These are phyloP conservation scores for Chaetops frenatus DNA, from an alignment of 2,113 vertebrate genomes.

Conservation along the genomic window DNA sequence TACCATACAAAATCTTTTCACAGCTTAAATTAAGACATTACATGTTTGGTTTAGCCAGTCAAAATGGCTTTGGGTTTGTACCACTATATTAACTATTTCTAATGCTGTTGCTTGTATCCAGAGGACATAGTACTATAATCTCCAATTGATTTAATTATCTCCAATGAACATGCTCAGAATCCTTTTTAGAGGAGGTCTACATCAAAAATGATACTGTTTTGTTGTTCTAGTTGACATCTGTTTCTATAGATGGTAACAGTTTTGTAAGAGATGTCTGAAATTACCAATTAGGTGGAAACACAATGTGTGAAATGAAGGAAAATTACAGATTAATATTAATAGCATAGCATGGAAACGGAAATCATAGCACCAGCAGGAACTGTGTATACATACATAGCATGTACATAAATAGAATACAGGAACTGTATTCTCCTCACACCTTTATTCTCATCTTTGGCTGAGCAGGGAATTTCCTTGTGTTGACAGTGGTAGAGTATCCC, in stretches of 20 bases:
- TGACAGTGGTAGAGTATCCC: background rate
- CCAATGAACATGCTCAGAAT: background rate
- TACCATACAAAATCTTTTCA: background rate
- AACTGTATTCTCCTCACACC: background rate
- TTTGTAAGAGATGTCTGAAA: background rate
- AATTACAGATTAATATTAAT: background rate
- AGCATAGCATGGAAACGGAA: background rate
- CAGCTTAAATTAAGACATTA: background rate
- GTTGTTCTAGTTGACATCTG: background rate
- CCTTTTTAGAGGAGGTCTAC: background rate
- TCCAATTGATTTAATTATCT: background rate
- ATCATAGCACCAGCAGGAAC: background rate
- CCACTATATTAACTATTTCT: background rate
- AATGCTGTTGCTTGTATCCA: background rate
- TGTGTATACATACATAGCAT: background rate
- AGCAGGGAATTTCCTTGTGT: background rate
- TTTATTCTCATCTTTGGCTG: background rate
- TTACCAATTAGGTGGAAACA: background rate
- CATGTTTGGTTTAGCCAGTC: background rate
- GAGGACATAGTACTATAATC: background rate
- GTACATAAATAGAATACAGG: no score
- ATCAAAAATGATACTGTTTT: background rate
- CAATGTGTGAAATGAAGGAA: background rate
- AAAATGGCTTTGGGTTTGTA: background rate
- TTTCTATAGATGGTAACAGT: background rate